These are phyloP conservation scores for Grammomys surdaster DNA, from an alignment of 2,113 vertebrate species.

Conservation along the genomic window DNA sequence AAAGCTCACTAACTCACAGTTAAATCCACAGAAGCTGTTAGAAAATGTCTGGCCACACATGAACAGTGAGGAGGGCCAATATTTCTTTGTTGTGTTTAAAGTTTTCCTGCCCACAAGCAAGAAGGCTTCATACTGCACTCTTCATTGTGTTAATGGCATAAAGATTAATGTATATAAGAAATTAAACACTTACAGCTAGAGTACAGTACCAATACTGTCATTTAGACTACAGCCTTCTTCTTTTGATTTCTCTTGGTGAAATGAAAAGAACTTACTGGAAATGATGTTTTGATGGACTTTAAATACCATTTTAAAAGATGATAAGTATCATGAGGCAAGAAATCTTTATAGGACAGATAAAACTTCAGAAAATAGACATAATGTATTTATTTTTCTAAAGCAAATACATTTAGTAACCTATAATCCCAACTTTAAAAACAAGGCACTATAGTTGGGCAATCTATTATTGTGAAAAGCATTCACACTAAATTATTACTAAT, in stretches of 20 bases:
- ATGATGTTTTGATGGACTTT: conserved; percentile 59
- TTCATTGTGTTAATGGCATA: conserved; percentile 63
- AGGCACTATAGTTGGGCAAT: conserved; percentile 70
- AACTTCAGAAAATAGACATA: neutral
- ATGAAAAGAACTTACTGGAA: conserved; percentile 75
- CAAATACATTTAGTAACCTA: conserved; percentile 35
- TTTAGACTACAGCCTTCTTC: conserved; percentile 59
- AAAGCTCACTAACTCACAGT: conserved; percentile 84
- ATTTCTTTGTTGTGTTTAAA: conserved; percentile 82
- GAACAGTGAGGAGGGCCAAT: conserved; percentile 89
- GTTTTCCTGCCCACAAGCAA: conserved; percentile 70
- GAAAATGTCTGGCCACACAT: conserved; percentile 86
- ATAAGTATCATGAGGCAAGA: conserved; percentile 27
- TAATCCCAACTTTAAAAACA: conserved; percentile 62
- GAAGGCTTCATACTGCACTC: conserved; percentile 65
- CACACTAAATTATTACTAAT: conserved; percentile 53
- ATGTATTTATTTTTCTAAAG: conserved; percentile 53
- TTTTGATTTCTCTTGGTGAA: conserved; percentile 57
- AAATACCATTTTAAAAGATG: conserved; percentile 72
- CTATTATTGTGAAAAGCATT: conserved; percentile 46
- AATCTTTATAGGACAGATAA: conserved; percentile 56
- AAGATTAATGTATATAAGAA: conserved; percentile 72
- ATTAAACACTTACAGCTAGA: conserved; percentile 58
- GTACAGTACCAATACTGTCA: conserved; percentile 68
- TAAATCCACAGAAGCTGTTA: conserved; percentile 90